These are phyloP conservation scores for Acleris sparsana DNA, from an alignment of 2,888 invertebrate species.

Conservation along the genomic window DNA sequence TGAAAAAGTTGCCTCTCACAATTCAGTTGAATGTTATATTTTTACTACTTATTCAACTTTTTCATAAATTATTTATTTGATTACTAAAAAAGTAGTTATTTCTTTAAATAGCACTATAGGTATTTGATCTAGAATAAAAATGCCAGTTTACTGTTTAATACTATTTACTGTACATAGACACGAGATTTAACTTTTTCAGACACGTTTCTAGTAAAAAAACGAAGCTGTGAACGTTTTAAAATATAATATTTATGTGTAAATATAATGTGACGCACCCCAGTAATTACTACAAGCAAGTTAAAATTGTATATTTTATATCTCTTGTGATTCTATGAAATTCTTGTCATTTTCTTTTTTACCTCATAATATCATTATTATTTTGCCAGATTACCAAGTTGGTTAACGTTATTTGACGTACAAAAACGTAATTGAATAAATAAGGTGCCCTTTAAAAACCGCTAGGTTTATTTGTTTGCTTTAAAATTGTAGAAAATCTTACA, in stretches of 20 bases:
- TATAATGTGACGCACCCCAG: conserved; percentile 30
- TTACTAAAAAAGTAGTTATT: no score
- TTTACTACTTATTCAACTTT: no score
- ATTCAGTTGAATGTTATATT: no score
- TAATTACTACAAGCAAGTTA: conserved; percentile 20
- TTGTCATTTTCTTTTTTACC: neutral
- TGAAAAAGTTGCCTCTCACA: neutral
- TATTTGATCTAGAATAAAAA: neutral
- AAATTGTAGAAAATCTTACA: no score
- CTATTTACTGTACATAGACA: neutral
- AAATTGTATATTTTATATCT: conserved; percentile 13
- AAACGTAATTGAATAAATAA: no score
- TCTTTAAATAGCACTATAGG: no score
- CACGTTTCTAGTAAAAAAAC: conserved; percentile 21
- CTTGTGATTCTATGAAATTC: neutral
- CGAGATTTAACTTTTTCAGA: neutral
- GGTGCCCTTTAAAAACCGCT: no score
- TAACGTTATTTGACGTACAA: no score
- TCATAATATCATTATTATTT: neutral
- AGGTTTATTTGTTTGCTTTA: no score
- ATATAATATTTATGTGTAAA: conserved; percentile 23
- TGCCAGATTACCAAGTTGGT: neutral
- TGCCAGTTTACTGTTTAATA: neutral
- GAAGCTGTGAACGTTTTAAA: conserved; percentile 35
- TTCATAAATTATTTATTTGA: no score